Conservation (phyloP, 2,888 invertebrate genomes). For the Standfussiana lucernea region DNA sequence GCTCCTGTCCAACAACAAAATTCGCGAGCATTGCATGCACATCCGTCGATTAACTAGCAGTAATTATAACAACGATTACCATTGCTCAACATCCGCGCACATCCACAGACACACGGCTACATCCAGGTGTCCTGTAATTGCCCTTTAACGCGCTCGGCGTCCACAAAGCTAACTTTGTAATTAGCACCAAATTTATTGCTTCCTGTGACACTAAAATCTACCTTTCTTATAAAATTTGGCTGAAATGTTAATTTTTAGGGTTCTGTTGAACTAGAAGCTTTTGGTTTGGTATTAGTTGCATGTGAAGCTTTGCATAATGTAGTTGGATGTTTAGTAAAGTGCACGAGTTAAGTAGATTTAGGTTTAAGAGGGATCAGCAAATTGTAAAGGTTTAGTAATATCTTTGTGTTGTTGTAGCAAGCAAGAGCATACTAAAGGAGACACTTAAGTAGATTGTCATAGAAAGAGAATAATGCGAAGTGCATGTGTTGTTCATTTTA, state of each 20-base stretch:
- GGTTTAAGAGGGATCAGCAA: not conserved
- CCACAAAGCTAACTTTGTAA: constrained; percentile 59
- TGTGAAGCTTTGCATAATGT: constrained; percentile 4
- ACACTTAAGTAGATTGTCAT: not conserved
- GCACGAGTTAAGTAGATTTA: not conserved
- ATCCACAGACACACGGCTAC: constrained; percentile 18
- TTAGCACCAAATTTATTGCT: constrained; percentile 63
- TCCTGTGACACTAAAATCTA: constrained; percentile 47
- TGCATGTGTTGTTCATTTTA: not conserved
- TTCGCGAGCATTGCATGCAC: constrained; percentile 47
- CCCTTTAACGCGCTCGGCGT: constrained; percentile 48
- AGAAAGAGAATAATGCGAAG: not conserved
- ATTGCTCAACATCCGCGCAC: constrained; percentile 41
- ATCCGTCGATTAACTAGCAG: constrained; percentile 65
- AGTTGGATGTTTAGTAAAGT: not conserved
- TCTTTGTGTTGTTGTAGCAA: not conserved
- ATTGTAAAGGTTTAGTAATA: not conserved
- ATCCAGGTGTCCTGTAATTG: constrained; percentile 67
- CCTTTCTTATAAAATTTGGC: constrained; percentile 50
- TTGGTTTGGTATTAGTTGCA: not conserved
- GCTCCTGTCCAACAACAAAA: constrained; percentile 52
- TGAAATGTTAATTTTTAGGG: constrained; percentile 36
- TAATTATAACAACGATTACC: constrained; percentile 66
- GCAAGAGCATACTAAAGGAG: not conserved
- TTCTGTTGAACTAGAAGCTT: constrained; percentile 9